Evolutionary conservation across 1,140 invertebrate genomes (phyloP), one percentile per base, ranked within the genome.

Genomic region (Elysia chlorotica): DNA sequence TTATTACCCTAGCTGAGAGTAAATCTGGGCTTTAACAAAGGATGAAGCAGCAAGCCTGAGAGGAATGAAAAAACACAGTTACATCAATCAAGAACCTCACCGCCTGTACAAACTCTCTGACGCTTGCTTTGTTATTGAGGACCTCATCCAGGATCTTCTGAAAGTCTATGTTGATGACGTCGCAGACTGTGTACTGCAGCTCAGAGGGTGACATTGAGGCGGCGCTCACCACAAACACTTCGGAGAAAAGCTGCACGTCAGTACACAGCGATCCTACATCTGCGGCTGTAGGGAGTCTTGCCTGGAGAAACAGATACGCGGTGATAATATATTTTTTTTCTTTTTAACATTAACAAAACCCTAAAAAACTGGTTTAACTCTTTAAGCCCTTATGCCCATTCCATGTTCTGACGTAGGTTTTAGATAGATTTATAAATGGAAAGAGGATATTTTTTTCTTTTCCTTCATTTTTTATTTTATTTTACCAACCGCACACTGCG

Each of bases 141-240:
- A 81, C 28, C 56, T 81, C 59, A 10, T 76, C 69, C 37, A 74
- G 53, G 17, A 81, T 48, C n/a, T 48, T 35, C 23, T 74, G 74
- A 23, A 63, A 53, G 66, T 79, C 78, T 17, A 81, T 21, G 57
- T 78, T 76, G 0, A 78, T n/a, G n/a, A n/a, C 41, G 30, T 68
- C 65, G 74, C 76, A 79, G 5, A 81, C 66, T 31, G 74, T 73
- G 17, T 67, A 35, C 62, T 75, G 75, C 3, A 79, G 56, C 21
- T 48, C 41, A 31, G 33, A 57, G 33, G 53, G 68, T 70, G 71
- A 33, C 54, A 67, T 63, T 57, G 23, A 53, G 37, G 59, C 28
- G 48, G 71, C 65, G 48, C 71, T 35, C 28, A 63, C 57, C 19
- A 66, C 63, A 31, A 81, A 62, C 21, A 78, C 56, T 21, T 74